Base-by-base conservation (phyloP, 2,797 vertebrate genomes). In the Sebastes diaconus region DNA sequence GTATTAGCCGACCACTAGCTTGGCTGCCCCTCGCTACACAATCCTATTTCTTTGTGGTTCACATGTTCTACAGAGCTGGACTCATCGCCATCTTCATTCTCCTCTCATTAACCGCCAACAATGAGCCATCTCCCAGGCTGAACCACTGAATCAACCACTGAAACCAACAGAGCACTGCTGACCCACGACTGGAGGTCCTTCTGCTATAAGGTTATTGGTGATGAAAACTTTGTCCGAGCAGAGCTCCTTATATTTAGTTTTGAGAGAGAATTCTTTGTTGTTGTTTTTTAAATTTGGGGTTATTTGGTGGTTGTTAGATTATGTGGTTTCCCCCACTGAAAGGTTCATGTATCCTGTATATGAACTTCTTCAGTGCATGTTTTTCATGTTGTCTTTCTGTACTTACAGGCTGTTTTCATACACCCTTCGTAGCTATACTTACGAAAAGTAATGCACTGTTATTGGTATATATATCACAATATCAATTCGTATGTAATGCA, bases 161-260 rank as follows among this genome's bases (percentile, higher is more conserved):
- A 76, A 76, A 77, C 74, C 74, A 72, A 10, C 54, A 54, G 61
- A 1, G 20, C 42, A 30, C 54, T 16, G 3, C 74, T 72, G 68
- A 57, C 68, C 55, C 42, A 9, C 34, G 29, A 24, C 25, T 25
- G 55, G 78, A 69, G 78, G 65, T 25, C 20, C 6, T 46, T 46
- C 42, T 46, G 42, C 14, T 46, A 54, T 42, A 9, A 32, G 46
- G 46, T 69, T 24, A 24, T 55, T 34, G 4, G 13, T 69, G 29
- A 69, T 54, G 39, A 24, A 73, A 61, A 22, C 69, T 22, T 16
- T 22, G 32, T 29, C 29, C 10, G 4, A 34, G 30, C 67, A 9
- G 12, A 68, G 9, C 29, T 55, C 20, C 42, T 46, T 18, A 46
- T 46, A 46, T 46, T 46, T 46, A 18, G 16, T 46, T 59, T 59